These are phyloP conservation scores for Conomelus anceps DNA, from an alignment of 2,888 invertebrate genomes.

Conservation along the genomic window DNA sequence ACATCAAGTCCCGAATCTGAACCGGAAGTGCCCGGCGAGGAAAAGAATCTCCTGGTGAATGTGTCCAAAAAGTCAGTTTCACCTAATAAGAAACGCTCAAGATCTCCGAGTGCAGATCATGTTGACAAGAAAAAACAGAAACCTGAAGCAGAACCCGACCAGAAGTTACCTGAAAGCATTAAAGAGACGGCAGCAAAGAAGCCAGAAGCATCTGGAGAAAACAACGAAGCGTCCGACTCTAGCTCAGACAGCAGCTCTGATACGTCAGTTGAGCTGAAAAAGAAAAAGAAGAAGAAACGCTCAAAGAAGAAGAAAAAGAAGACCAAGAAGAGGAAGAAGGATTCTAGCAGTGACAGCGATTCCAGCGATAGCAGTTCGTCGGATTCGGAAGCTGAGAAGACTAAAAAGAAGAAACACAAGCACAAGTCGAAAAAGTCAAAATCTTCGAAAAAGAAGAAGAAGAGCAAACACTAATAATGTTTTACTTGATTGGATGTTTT, in stretches of 20 bases:
- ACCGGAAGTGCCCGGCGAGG: constrained; percentile 31
- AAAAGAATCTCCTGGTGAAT: constrained; percentile 21
- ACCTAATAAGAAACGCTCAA: constrained; percentile 22
- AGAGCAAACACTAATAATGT: neutral
- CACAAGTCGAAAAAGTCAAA: constrained; percentile 35
- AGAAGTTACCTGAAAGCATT: no score
- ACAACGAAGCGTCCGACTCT: constrained; percentile 50
- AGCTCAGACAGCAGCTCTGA: constrained; percentile 47
- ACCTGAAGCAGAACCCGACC: neutral
- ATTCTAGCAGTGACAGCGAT: constrained; percentile 32
- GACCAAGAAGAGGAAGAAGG: constrained; percentile 29
- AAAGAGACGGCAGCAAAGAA: constrained; percentile 20
- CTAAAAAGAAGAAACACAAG: constrained; percentile 34
- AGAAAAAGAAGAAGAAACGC: constrained; percentile 63
- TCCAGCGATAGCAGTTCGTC: constrained; percentile 30
- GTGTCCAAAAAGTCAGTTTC: neutral
- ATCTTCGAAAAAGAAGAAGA: constrained; percentile 33
- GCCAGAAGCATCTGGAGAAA: constrained; percentile 16
- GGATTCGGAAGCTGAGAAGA: constrained; percentile 31
- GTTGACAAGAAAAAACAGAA: constrained; percentile 17
- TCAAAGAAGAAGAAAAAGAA: constrained; percentile 68
- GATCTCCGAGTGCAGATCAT: constrained; percentile 18
- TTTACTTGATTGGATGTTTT: neutral
- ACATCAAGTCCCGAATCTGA: constrained; percentile 44
- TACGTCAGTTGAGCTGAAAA: constrained; percentile 36